These are phyloP conservation scores for Chalcosyrphus nemorum DNA, from an alignment of 2,888 invertebrate genomes.

Conservation along the genomic window DNA sequence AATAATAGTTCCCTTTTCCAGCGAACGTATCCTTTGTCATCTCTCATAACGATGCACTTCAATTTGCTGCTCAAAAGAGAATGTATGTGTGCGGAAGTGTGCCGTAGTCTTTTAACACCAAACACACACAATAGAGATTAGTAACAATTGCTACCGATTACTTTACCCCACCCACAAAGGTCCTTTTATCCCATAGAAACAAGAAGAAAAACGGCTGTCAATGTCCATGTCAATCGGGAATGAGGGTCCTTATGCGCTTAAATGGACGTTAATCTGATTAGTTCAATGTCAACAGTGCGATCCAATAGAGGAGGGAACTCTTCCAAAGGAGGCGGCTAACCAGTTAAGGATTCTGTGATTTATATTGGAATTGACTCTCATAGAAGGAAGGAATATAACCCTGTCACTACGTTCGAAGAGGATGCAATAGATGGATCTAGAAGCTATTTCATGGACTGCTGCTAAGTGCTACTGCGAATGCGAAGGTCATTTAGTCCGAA, in stretches of 20 bases:
- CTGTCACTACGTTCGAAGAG: too few species aligned
- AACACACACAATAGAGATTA: slow-evolving; percentile 36
- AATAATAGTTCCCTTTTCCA: slow-evolving; percentile 22
- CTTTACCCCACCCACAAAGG: slow-evolving; percentile 4
- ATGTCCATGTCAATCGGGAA: slow-evolving; percentile 16
- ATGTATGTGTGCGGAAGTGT: slow-evolving; percentile 14
- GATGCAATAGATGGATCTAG: too few species aligned
- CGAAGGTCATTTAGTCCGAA: too few species aligned
- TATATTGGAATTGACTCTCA: too few species aligned
- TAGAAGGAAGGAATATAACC: too few species aligned
- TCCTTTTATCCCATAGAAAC: slow-evolving; percentile 16
- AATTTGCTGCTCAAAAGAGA: neutral
- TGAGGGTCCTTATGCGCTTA: slow-evolving; percentile 30
- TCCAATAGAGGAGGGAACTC: neutral
- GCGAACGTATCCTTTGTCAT: slow-evolving; percentile 19
- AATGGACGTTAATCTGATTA: slow-evolving; percentile 31
- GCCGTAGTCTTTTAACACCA: slow-evolving; percentile 16
- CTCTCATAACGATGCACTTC: slow-evolving; percentile 8
- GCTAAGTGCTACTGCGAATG: too few species aligned
- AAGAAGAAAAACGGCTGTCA: neutral
- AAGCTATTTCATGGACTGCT: too few species aligned
- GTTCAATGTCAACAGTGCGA: slow-evolving; percentile 29
- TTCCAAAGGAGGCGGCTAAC: neutral
- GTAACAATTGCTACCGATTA: slow-evolving; percentile 22
- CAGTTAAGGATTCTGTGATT: neutral